Evolutionary conservation across 2,797 vertebrate species (phyloP), one percentile per base, ranked within the genome.

Genomic region (Danionella dracula): DNA sequence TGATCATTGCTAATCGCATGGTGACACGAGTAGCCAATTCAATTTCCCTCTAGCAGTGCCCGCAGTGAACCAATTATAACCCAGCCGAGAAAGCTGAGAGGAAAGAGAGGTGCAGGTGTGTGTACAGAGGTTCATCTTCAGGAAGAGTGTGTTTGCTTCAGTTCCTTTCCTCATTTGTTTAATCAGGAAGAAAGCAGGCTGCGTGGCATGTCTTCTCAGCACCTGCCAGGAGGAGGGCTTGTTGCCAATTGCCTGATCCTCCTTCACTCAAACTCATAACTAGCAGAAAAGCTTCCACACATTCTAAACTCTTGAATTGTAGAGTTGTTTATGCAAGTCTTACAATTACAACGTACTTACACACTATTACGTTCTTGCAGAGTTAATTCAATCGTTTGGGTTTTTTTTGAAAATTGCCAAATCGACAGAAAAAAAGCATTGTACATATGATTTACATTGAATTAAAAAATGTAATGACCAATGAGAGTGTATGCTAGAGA

Each of bases 1-100:
- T 53, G 57, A 70, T 65, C 56, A 40, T 65, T 72, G 65, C 68
- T 57, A 73, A 71, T 38, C 20, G 32, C 51, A 40, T 69, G 37
- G 20, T 42, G 41, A 69, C 41, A 53, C 15, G 20, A 68, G 37
- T 5, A 50, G 38, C 16, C 34, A 41, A 41, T 38, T 9, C 42
- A 59, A 38, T 45, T 48, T 40, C 50, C 49, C 41, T 66, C 20
- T 9, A 20, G 20, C 54, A 53, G 16, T 9, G 23, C 13, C 29
- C 4, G 12, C 4, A 19, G 16, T 44, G 38, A 29, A 66, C 45
- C 58, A 76, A 50, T 72, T 67, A 61, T 12, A 72, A 32, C 5
- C 16, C 27, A 56, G 19, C 10, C 27, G 32, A 34, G 37, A 9
- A 19, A 50, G 20, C 4, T 13, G 32, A 46, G 20, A 46, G 32